These are phyloP conservation scores for Sycobia sp. DNA, from an alignment of 1,140 invertebrate genomes.

Conservation along the genomic window DNA sequence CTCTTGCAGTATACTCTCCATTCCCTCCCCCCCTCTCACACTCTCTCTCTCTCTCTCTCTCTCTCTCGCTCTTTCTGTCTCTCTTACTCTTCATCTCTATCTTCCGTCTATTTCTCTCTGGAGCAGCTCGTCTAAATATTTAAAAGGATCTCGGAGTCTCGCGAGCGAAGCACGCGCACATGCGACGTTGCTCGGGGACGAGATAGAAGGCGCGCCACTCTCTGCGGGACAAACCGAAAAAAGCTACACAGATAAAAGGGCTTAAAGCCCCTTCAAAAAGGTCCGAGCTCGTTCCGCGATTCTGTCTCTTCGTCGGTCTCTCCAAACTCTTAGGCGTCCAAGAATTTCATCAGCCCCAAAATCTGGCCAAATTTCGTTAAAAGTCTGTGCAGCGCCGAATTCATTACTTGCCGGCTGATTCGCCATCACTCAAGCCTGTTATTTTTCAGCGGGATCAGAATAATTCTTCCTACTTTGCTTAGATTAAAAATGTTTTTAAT, in stretches of 20 bases:
- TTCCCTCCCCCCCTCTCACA: no score
- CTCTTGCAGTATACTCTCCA: no score
- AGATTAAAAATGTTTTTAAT: not conserved
- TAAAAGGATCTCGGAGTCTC: slow-evolving; percentile 26
- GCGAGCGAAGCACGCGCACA: not conserved
- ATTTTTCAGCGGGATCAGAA: no score
- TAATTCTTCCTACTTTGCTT: not conserved
- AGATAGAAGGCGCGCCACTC: not conserved
- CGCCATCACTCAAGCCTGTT: no score
- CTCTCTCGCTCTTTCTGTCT: no score
- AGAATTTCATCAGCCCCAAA: slow-evolving; percentile 19
- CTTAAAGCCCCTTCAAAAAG: slow-evolving; percentile 19
- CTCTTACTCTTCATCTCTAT: no score
- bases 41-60: no score
- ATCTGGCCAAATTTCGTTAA: slow-evolving; percentile 10
- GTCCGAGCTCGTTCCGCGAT: not conserved
- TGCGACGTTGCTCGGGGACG: not conserved
- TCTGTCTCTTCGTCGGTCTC: no score
- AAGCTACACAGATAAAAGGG: slow-evolving; percentile 21
- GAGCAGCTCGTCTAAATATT: slow-evolving; percentile 31
- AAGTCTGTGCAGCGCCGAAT: not conserved
- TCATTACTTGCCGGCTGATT: not conserved
- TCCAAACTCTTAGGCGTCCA: no score
- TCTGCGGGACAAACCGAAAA: not conserved
- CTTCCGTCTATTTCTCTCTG: slow-evolving; percentile 16